phyloP scores from a whole-genome alignment of 2,113 vertebrate species.

The Phylloscopus trochilus region DNA sequence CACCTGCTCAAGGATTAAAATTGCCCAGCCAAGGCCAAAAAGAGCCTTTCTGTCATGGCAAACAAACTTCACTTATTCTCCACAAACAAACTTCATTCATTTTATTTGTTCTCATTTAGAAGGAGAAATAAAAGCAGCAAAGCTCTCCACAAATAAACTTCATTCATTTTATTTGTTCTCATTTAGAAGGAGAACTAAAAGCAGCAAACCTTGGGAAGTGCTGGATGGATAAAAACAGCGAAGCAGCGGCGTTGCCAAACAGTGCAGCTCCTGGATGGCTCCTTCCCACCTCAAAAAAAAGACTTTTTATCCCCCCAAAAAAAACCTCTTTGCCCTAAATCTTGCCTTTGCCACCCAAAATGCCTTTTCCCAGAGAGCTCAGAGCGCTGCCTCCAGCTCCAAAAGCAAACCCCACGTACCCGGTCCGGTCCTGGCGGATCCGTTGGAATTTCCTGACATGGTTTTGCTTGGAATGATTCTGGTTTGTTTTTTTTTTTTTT shows the following conservation, averaged over 20 bases:
- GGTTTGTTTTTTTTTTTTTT: too few species aligned
- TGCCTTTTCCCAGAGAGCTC: background rate
- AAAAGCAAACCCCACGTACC: constrained; percentile 63
- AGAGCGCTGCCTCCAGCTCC: background rate
- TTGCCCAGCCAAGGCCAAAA: background rate
- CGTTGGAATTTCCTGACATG: constrained; percentile 68
- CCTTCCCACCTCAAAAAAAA: background rate
- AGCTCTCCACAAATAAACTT: background rate
- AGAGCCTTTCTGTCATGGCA: rapidly evolving
- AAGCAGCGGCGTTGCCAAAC: rapidly evolving
- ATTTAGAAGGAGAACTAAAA: background rate
- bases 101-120: background rate
- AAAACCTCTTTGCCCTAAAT: background rate
- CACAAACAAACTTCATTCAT: too few species aligned
- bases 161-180: too few species aligned
- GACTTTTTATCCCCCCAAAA: background rate
- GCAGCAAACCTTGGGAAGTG: background rate
- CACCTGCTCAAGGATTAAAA: background rate
- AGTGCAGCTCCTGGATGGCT: background rate
- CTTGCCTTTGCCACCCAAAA: background rate
- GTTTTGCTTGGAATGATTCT: background rate
- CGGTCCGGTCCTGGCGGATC: constrained; percentile 63
- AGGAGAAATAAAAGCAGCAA: background rate
- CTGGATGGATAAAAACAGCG: rapidly evolving
- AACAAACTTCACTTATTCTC: background rate